Evolutionary conservation across 2,888 invertebrate species (phyloP).

Genomic region (Poecilus cupreus): DNA sequence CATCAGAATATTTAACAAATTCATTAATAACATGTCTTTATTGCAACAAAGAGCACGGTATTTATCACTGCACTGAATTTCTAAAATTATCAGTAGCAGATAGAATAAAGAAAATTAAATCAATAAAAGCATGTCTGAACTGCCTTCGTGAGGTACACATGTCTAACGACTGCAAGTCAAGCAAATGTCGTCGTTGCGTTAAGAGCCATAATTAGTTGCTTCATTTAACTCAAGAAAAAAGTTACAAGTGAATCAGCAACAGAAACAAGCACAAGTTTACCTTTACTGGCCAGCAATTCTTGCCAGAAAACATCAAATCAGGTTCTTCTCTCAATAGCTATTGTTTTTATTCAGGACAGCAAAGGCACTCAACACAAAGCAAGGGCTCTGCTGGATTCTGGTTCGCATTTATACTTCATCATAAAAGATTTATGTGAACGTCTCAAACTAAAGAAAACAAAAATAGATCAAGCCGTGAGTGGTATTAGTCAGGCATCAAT

Average conservation of each 20-base stretch:
- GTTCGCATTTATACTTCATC: conserved; percentile 61
- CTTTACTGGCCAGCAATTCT: neutral
- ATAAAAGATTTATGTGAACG: conserved; percentile 47
- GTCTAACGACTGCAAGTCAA: neutral
- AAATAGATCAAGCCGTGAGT: neutral
- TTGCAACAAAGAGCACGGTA: conserved; percentile 6
- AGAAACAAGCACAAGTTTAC: neutral
- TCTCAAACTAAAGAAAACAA: conserved; percentile 43
- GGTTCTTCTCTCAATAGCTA: conserved; percentile 57
- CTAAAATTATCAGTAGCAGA: neutral
- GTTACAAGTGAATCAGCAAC: neutral
- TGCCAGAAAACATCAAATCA: neutral
- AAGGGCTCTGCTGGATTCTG: conserved; percentile 61
- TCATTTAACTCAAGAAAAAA: neutral
- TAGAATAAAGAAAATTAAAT: neutral
- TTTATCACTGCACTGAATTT: neutral
- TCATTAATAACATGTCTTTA: neutral
- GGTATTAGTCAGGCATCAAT: neutral
- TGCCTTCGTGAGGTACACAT: neutral
- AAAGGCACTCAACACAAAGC: conserved; percentile 54
- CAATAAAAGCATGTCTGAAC: neutral
- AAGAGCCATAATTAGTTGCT: neutral
- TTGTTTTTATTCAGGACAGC: conserved; percentile 49
- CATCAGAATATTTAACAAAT: neutral
- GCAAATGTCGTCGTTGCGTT: neutral